Evolutionary conservation across 2,888 invertebrate species (phyloP).

Genomic region (Notodonta dromedarius): DNA sequence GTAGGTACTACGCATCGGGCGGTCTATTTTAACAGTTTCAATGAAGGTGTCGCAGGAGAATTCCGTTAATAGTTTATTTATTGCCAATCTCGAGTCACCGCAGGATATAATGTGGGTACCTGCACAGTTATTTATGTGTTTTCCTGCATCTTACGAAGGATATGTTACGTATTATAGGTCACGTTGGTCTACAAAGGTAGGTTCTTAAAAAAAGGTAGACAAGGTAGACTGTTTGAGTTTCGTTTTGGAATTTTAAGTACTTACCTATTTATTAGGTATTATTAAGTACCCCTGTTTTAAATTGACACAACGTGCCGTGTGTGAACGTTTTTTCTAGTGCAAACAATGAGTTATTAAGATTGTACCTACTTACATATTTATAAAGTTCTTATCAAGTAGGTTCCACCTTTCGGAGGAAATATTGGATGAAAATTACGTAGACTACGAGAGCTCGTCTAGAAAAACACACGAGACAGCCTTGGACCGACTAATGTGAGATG

Average conservation of each 20-base stretch:
- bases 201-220: no score
- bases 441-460: not conserved
- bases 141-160: not conserved
- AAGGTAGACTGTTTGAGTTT: no score
- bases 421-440: not conserved
- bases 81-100: constrained; percentile 6
- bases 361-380: no score
- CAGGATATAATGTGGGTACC: not conserved
- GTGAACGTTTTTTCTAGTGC: no score
- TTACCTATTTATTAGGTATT: no score
- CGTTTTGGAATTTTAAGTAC: no score
- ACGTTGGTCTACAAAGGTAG: no score
- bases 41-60: constrained; percentile 5
- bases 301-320: no score
- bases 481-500: not conserved
- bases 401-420: not conserved
- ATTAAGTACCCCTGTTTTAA: no score
- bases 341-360: no score
- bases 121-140: not conserved
- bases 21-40: constrained; percentile 11
- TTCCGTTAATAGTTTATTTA: constrained; percentile 16
- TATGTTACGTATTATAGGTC: no score
- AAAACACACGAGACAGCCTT: constrained; percentile 1
- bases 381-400: no score
- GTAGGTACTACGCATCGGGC: constrained; percentile 4